These are phyloP conservation scores for Andrena haemorrhoa DNA, from an alignment of 2,888 invertebrate species.

Conservation along the genomic window DNA sequence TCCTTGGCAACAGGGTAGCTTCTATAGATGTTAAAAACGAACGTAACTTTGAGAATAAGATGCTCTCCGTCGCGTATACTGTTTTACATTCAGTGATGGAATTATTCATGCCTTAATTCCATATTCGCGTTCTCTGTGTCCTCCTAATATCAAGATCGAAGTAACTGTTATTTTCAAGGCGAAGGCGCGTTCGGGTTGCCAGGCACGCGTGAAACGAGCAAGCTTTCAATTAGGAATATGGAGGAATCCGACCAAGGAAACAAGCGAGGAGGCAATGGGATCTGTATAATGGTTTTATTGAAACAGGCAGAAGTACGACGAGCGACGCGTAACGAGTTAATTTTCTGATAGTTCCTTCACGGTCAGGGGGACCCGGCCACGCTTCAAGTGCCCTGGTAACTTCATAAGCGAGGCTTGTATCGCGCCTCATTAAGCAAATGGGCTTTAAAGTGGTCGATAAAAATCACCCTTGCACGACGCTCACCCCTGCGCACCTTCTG, in stretches of 20 bases:
- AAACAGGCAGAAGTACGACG: slow-evolving; percentile 37
- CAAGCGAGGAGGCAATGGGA: slow-evolving; percentile 6
- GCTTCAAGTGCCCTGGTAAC: slow-evolving; percentile 33
- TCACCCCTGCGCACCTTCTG: slow-evolving; percentile 33
- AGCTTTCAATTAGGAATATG: neutral
- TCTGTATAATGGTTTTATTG: slow-evolving; percentile 26
- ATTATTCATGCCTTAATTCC: too few relatives aligned
- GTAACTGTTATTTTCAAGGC: too few relatives aligned
- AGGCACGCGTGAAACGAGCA: too few relatives aligned
- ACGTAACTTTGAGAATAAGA: too few relatives aligned
- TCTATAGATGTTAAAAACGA: too few relatives aligned
- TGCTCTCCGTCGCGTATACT: too few relatives aligned
- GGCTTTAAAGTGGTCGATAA: slow-evolving; percentile 76
- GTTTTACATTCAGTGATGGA: too few relatives aligned
- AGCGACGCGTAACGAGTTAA: slow-evolving; percentile 48
- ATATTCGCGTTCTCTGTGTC: too few relatives aligned
- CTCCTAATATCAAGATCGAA: too few relatives aligned
- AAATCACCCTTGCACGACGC: slow-evolving; percentile 70
- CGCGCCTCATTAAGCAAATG: slow-evolving; percentile 76
- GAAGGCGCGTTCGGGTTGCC: too few relatives aligned
- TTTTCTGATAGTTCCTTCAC: slow-evolving; percentile 57
- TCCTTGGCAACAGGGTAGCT: too few relatives aligned
- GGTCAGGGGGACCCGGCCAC: slow-evolving; percentile 36
- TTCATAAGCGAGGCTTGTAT: slow-evolving; percentile 66
- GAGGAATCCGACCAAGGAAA: slow-evolving; percentile 25